phyloP scores from a whole-genome alignment of 2,113 vertebrate genomes.

The Taurulus bubalis region DNA sequence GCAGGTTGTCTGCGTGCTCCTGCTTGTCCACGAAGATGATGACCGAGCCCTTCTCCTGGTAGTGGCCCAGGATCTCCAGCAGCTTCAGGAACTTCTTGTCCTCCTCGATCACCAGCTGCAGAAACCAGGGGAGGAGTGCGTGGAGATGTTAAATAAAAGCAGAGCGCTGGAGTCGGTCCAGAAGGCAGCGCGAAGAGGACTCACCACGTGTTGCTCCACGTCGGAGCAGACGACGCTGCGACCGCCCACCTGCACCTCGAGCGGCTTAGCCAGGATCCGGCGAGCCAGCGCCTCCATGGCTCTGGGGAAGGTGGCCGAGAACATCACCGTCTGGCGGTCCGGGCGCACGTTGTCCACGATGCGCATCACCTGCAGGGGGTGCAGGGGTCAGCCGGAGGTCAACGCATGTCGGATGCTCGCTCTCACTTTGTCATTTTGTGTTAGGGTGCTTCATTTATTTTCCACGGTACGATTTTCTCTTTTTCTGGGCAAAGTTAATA shows the following conservation, averaged over 20 bases:
- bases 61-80: constrained; percentile 95
- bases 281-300: constrained; percentile 98
- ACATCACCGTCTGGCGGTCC: constrained; percentile 99
- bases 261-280: constrained; percentile 93
- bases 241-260: constrained; percentile 97
- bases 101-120: constrained; percentile 96
- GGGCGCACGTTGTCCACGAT: constrained; percentile 97
- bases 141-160: not conserved
- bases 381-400: not conserved
- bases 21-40: constrained; percentile 99
- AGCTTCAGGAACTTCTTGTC: constrained; percentile 98
- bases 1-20: constrained; percentile 93
- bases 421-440: too few species aligned
- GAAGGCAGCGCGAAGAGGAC: not conserved
- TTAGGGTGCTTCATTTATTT: too few species aligned
- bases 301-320: constrained; percentile 98
- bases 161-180: not conserved
- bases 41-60: constrained; percentile 97
- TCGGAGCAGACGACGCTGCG: constrained; percentile 98
- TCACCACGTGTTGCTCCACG: constrained; percentile 96
- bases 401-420: too few species aligned
- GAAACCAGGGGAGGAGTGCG: not conserved
- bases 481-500: too few species aligned
- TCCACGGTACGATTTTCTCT: too few species aligned
- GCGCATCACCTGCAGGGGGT: constrained; percentile 91